Base-by-base conservation (phyloP, 2,113 vertebrate genomes). In the Pandion haliaetus region DNA sequence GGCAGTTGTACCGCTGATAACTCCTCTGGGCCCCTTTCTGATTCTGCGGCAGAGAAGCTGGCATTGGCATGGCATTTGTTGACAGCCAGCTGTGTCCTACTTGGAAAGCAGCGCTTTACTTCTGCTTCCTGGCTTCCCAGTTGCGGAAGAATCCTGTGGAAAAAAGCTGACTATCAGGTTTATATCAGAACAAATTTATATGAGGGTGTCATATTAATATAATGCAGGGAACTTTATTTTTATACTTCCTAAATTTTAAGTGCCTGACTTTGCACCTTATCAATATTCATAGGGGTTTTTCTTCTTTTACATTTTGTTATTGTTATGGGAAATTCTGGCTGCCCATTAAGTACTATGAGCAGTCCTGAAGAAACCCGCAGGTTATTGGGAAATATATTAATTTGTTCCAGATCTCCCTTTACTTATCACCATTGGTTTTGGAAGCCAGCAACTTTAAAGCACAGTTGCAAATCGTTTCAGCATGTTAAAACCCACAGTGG, bases 371-470 rank as follows among this genome's bases (percentile, higher is more conserved):
- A 96, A 97, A 86, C 78, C 45, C 12, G 0, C 59, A 95, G 88
- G 76, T 88, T 96, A 77, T 79, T 95, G 84, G 88, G 71, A 97
- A 97, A 92, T 84, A 42, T 4, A 95, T 94, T 93, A 87, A 93
- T 95, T 86, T 93, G 57, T 96, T 95, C 93, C 95, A 95, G 83
- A 88, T 49, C 85, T 90, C 47, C 58, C 24, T 93, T 92, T 81
- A 86, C 76, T 95, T 96, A 95, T 97, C 92, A 71, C 70, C 78
- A 45, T 81, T 59, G 36, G 42, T 69, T 93, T 94, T 69, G 82
- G 72, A 88, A 95, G 45, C 42, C 74, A 92, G 52, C 42, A 87
- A 72, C 69, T 82, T 96, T 96, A 93, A 93, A 95, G 47, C 25
- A 65, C 71, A 67, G 40, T 54, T 81, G 59, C 66, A 97, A 97